Percentiles rank a stretch among this genome's conserved stretches.
Conservation (phyloP, 2,797 vertebrate species). For the Brachyalestes nurse region DNA sequence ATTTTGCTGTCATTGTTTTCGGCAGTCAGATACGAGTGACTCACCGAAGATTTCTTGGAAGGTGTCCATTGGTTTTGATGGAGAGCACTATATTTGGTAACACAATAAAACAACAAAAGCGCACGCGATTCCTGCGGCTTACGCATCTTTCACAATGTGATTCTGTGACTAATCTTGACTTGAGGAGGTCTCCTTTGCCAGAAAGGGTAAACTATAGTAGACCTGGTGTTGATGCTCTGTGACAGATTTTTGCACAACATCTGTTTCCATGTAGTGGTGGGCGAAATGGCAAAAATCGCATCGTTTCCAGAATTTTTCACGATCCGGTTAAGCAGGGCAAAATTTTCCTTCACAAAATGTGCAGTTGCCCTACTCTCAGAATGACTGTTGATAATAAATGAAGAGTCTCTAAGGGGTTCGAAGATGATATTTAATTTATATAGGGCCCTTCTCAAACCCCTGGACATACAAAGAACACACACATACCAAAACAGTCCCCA, state of each 20-base stretch:
- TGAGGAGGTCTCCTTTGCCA: background rate
- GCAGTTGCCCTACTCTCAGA: no score
- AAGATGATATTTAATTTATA: no score
- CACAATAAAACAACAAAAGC: conserved; percentile 7
- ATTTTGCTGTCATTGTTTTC: conserved; percentile 29
- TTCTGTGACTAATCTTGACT: conserved; percentile 12
- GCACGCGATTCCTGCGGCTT: background rate
- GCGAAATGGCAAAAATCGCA: no score
- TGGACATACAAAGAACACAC: no score
- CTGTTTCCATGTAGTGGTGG: background rate
- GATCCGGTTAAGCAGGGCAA: no score
- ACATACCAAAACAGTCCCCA: no score
- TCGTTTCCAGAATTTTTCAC: no score
- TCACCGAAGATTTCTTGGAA: conserved; percentile 29
- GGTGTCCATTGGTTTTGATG: conserved; percentile 10
- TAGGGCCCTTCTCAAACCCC: no score
- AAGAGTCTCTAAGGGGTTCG: no score
- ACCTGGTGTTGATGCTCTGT: background rate
- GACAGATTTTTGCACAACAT: background rate
- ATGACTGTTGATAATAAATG: no score
- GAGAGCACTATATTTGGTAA: conserved; percentile 1
- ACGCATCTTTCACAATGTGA: background rate
- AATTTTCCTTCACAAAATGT: no score
- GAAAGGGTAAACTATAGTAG: background rate
- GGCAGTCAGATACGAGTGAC: conserved; percentile 17